Base-by-base conservation (phyloP, 2,113 vertebrate species). In the Oenanthe oenanthe region DNA sequence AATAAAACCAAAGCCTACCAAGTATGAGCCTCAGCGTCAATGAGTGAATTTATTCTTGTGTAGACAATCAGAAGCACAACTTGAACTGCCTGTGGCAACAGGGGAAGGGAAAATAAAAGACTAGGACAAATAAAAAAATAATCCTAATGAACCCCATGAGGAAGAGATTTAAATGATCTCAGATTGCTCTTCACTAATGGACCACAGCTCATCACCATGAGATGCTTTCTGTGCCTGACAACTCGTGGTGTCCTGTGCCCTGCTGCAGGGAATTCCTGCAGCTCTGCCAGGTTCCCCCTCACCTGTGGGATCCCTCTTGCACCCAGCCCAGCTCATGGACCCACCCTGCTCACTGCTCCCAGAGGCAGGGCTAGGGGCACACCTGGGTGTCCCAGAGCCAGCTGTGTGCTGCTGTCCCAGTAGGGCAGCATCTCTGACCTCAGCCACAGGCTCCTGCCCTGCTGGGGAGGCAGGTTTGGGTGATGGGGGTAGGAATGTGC, bases 41-140 rank as follows among this genome's bases (percentile, higher is more conserved):
- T 67, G 42, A 86, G 60, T 87, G 84, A 78, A 56, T 92, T 87
- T 90, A 15, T 50, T 72, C 34, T 89, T 85, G 18, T 16, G 61
- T 65, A 96, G 97, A 86, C 73, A 91, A 70, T 95, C 83, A 93
- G 75, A 32, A 94, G 15, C 47, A 51, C 56, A 60, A 87, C 73
- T 93, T 93, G n/a, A 81, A 60, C 22, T 51, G 51, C 32, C 42
- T 40, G 40, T 48, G 66, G 29, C 54, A 84, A 78, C 9, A 88
- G n/a, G 51, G 8, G 19, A 79, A 87, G 51, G 7, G n/a, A 38
- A 60, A 88, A 51, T 5, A 21, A 29, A 47, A 45, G 84, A 73
- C 40, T 72, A 72, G 32, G 94, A 70, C 22, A 97, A 97, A 92
- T 75, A 70, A 89, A 42, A 66, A 89, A 74, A 96, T 93, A 96